These are phyloP conservation scores for Mythimna vitellina DNA, from an alignment of 2,888 invertebrate species.

Conservation along the genomic window DNA sequence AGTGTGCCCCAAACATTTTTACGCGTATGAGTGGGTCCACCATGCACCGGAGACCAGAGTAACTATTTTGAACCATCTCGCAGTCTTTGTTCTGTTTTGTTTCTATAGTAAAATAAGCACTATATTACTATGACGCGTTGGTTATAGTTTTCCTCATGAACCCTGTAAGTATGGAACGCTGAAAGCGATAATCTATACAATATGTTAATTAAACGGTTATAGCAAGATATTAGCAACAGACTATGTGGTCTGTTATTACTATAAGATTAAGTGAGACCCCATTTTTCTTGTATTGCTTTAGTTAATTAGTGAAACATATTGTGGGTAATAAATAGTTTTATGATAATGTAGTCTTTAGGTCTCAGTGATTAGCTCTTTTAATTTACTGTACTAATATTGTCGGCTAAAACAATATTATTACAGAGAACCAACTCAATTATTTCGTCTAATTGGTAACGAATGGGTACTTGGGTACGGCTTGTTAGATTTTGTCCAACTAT, in stretches of 20 bases:
- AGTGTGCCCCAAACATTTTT: no score
- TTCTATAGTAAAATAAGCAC: not conserved
- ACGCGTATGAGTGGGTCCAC: no score
- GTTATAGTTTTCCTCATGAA: not conserved
- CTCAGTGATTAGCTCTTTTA: constrained; percentile 10
- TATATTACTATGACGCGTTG: not conserved
- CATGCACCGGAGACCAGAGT: no score
- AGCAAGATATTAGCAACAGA: constrained; percentile 6
- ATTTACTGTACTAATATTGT: not conserved
- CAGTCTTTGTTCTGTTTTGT: not conserved
- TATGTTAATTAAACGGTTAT: constrained; percentile 27
- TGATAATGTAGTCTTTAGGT: constrained; percentile 6
- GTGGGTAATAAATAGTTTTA: constrained; percentile 4
- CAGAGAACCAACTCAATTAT: not conserved
- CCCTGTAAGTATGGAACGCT: not conserved
- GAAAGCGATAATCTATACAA: not conserved
- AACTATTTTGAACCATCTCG: no score
- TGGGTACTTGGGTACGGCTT: not conserved
- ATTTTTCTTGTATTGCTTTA: constrained; percentile 20
- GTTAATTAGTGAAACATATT: constrained; percentile 18
- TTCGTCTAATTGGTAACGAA: constrained; percentile 1
- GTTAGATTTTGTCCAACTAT: no score
- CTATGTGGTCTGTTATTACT: not conserved
- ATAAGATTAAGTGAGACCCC: not conserved
- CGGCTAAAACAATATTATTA: not conserved